Evolutionary conservation across 2,113 vertebrate species (phyloP).

Genomic region (Calyptomena viridis): DNA sequence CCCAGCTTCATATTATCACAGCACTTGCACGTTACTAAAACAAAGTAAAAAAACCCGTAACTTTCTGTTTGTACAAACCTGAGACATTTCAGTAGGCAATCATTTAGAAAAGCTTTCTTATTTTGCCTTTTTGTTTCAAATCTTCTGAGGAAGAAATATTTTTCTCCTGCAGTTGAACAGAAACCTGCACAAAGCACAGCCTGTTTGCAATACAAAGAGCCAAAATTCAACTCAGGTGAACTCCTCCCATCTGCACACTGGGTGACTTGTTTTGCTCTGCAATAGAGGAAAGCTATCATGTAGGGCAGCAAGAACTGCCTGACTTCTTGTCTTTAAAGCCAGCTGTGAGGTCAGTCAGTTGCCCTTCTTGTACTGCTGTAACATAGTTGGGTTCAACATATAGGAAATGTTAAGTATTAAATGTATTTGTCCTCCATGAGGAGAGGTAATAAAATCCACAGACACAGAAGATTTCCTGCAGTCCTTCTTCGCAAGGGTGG

Average conservation of each 20-base stretch:
- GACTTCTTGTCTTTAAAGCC: conserved; percentile 45
- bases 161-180: not conserved
- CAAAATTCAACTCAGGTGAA: conserved; percentile 26
- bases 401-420: conserved; percentile 50
- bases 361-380: not conserved
- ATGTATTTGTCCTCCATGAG: not conserved
- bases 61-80: not conserved
- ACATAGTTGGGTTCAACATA: not conserved
- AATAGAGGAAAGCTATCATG: not conserved
- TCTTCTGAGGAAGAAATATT: not conserved
- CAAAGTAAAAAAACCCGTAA: not conserved
- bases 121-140: not conserved
- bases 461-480: not conserved
- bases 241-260: conserved; percentile 39
- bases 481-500: not conserved
- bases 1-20: not conserved
- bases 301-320: not conserved
- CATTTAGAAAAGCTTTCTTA: not conserved
- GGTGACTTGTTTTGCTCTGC: conserved; percentile 29
- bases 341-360: conserved; percentile 29
- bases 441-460: not conserved
- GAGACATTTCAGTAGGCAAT: not conserved
- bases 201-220: not conserved
- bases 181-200: conserved; percentile 26
- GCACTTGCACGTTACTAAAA: not conserved